phyloP scores from a whole-genome alignment of 2,113 vertebrate species.

The Sminthopsis crassicaudata region DNA sequence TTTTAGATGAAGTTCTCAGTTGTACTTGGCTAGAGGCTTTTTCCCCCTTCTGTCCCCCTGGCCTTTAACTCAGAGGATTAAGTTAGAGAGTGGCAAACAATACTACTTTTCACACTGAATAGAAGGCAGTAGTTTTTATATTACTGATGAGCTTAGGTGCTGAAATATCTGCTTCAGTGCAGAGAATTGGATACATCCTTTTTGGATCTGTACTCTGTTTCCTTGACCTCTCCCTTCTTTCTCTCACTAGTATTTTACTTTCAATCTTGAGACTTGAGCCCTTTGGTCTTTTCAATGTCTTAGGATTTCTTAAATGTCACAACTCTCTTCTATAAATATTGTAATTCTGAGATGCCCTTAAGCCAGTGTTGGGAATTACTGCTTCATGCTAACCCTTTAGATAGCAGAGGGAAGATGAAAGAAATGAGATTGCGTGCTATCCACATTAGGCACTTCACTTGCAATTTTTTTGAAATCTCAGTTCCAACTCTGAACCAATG shows the following conservation, averaged over 20 bases:
- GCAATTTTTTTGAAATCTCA: background rate
- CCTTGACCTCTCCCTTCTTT: background rate
- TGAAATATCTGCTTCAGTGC: background rate
- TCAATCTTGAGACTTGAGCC: background rate
- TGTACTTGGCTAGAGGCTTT: background rate
- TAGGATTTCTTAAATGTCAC: background rate
- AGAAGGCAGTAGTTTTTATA: background rate
- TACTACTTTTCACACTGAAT: background rate
- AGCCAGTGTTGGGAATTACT: no score
- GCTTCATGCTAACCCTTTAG: background rate
- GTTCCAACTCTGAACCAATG: background rate
- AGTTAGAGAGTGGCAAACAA: background rate
- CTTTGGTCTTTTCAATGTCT: background rate
- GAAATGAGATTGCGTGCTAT: background rate
- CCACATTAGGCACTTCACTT: background rate
- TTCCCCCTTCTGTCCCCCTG: no score
- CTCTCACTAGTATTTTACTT: background rate
- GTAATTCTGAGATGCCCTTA: background rate
- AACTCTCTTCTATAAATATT: background rate
- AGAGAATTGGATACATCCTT: background rate
- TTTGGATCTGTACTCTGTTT: background rate
- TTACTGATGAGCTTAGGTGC: background rate
- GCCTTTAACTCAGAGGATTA: background rate
- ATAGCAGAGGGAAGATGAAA: background rate
- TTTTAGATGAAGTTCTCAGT: background rate